Percentiles rank a stretch among this genome's conserved stretches.
Conservation (phyloP, 2,113 vertebrate genomes). For the Larimichthys crocea region DNA sequence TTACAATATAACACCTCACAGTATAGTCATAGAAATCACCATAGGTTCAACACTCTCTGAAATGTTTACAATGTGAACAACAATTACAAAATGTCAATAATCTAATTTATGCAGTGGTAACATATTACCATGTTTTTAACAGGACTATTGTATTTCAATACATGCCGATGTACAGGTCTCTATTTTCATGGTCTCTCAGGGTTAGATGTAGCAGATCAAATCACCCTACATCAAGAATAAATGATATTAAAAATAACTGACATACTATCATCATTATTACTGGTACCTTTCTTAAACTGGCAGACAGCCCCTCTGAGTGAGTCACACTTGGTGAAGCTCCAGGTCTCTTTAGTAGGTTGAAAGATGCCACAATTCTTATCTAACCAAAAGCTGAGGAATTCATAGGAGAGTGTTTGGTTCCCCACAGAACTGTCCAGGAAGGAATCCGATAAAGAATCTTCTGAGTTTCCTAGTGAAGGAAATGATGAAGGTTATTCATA, state of each 20-base stretch:
- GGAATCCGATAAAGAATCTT: constrained; percentile 20
- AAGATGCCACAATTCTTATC: constrained; percentile 74
- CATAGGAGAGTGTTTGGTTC: constrained; percentile 59
- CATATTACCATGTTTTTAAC: neutral
- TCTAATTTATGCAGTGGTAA: neutral
- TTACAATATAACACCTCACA: neutral
- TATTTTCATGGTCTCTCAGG: neutral
- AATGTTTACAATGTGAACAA: neutral
- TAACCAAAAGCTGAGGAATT: constrained; percentile 20
- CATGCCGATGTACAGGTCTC: neutral
- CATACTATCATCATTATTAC: neutral
- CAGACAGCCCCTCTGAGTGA: constrained; percentile 77
- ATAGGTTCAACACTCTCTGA: neutral
- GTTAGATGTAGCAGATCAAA: neutral
- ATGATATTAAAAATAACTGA: neutral
- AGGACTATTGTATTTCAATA: neutral
- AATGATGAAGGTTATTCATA: neutral
- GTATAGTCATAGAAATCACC: neutral
- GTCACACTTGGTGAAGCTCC: constrained; percentile 58
- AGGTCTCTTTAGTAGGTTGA: constrained; percentile 65
- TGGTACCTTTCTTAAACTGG: constrained; percentile 80
- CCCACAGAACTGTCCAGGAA: constrained; percentile 23
- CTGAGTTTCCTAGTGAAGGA: constrained; percentile 52
- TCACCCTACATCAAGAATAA: neutral
- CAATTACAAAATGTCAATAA: neutral